Evolutionary conservation across 2,797 vertebrate genomes (phyloP).

Genomic region (Chelon labrosus): DNA sequence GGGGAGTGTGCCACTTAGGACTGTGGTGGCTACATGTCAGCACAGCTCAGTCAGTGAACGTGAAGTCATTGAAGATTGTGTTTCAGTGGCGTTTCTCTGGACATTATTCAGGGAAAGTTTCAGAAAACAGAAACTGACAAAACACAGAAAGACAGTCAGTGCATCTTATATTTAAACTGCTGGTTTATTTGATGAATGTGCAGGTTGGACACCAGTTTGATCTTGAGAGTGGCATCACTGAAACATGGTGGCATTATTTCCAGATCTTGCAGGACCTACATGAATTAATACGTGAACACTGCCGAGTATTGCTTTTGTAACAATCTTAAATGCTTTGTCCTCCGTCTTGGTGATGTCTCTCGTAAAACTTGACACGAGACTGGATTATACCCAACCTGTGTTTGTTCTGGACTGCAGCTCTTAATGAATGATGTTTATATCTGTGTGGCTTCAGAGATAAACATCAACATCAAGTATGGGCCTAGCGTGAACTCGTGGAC

Average conservation of each 20-base stretch:
- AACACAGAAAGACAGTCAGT: background rate
- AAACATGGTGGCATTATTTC: slow-evolving; percentile 18
- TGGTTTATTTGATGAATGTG: slow-evolving; percentile 2
- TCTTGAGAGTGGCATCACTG: background rate
- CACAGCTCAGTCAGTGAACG: slow-evolving; percentile 12
- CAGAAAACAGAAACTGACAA: slow-evolving; percentile 17
- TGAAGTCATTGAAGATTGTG: too few relatives aligned
- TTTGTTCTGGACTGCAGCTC: slow-evolving; percentile 49
- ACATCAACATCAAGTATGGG: slow-evolving; percentile 32
- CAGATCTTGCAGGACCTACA: slow-evolving; percentile 30
- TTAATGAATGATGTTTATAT: slow-evolving; percentile 37
- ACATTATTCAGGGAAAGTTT: slow-evolving; percentile 49
- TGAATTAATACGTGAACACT: slow-evolving; percentile 38
- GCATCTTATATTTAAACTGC: background rate
- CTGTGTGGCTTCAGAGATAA: slow-evolving; percentile 36
- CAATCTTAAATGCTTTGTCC: slow-evolving; percentile 34
- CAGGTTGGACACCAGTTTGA: slow-evolving; percentile 10
- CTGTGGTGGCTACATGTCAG: slow-evolving; percentile 19
- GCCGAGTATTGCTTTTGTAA: slow-evolving; percentile 53
- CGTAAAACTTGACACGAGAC: slow-evolving; percentile 11
- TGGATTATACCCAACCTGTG: slow-evolving; percentile 4
- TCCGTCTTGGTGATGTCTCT: slow-evolving; percentile 16
- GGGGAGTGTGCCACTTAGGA: slow-evolving; percentile 21
- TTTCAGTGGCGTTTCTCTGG: background rate
- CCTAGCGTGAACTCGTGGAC: slow-evolving; percentile 68